Base-by-base conservation (phyloP, 1,140 invertebrate species). In the Aphidius gifuensis region DNA sequence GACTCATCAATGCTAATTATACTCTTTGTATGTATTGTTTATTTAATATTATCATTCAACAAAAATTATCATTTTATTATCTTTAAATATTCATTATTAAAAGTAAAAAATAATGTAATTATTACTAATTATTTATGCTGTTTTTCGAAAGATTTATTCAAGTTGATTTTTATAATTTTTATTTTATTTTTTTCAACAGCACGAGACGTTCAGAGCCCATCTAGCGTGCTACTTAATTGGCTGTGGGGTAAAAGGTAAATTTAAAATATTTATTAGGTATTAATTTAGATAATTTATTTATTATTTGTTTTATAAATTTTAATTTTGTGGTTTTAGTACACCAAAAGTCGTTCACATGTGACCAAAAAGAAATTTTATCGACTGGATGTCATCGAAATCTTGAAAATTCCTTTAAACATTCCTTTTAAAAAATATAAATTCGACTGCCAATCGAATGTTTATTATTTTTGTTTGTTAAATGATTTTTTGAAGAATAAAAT, bases 151-250 rank as follows among this genome's bases (percentile, higher is more conserved):
- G 42, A 9, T 40, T 42, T 44, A 51, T 54, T 50, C 9, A n/a
- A 60, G 62, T 48, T 46, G 5, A 23, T 40, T 44, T 45, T 9
- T 16, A 44, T 23, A 66, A 58, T 55, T 23, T 47, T 63, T 50
- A n/a, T 47, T 49, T 55, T 65, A 62, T 44, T 59, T 64, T 66
- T 59, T 64, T 63, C 85, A 83, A 61, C 79, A 91, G 89, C 88
- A 74, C 87, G 89, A 69, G 84, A 90, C 72, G 85, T 86, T 21
- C 88, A 90, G 75, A 90, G 88, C 72, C 88, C 90, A 50, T 88
- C 89, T 58, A 90, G 87, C 66, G 88, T 90, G 58, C 82, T 92
- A 21, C 76, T 91, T 67, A 90, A 91, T 76, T 91, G 90, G 90
- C 76, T 91, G 55, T 86, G 88, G 85, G 90, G 90, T 61, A 87